Percentiles rank a stretch among this genome's conserved stretches.
phyloP scores from a whole-genome alignment of 2,888 invertebrate genomes.

The Acleris cristana region DNA sequence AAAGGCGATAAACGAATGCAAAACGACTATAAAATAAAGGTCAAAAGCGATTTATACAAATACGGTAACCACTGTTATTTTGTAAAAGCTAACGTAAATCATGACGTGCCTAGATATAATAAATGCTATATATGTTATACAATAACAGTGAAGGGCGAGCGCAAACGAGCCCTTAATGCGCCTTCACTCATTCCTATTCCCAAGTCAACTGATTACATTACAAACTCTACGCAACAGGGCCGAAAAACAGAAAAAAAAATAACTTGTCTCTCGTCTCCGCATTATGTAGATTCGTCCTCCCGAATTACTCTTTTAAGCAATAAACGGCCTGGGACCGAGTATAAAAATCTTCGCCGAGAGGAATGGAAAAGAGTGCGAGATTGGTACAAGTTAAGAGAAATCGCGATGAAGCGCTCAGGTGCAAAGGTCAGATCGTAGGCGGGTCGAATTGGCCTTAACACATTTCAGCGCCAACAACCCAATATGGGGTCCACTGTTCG shows the following conservation, averaged over 20 bases:
- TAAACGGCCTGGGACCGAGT: slow-evolving; percentile 72
- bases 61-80: too few species aligned
- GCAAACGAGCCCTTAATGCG: slow-evolving; percentile 16
- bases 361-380: slow-evolving; percentile 49
- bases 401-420: slow-evolving; percentile 39
- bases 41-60: too few species aligned
- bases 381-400: slow-evolving; percentile 39
- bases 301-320: slow-evolving; percentile 80
- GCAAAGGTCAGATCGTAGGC: neutral
- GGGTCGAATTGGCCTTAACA: too few species aligned
- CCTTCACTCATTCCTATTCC: slow-evolving; percentile 41
- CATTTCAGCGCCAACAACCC: too few species aligned
- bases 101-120: too few species aligned
- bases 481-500: too few species aligned
- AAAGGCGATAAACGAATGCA: too few species aligned
- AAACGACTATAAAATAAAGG: too few species aligned
- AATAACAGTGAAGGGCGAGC: neutral
- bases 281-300: slow-evolving; percentile 77
- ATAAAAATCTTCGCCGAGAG: slow-evolving; percentile 70
- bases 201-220: slow-evolving; percentile 57
- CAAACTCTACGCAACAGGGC: slow-evolving; percentile 42
- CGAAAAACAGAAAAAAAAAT: slow-evolving; percentile 54
- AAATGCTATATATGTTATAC: neutral
- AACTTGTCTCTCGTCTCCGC: slow-evolving; percentile 70
- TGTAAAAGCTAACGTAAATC: too few species aligned